Evolutionary conservation across 1,140 invertebrate genomes (phyloP), one percentile per base, ranked within the genome.

Genomic region (Asbolus verrucosus): DNA sequence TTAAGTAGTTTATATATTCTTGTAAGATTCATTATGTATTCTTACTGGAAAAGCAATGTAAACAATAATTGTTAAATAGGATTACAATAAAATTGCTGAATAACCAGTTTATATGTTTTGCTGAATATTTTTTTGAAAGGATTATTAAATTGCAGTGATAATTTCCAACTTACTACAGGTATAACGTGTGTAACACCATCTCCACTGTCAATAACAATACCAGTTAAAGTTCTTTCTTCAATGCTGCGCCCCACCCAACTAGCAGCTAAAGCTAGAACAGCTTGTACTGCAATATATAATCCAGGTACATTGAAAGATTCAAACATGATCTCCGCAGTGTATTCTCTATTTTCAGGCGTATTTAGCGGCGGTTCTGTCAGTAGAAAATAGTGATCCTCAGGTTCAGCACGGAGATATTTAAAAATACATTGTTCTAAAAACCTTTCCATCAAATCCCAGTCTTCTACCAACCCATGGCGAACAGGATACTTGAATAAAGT

Each of bases 151-250:
- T 36, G 6, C 2, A 36, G 11, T 36, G 5, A 6, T 8, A 36
- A 36, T 6, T 11, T 36, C 11, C 1, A 36, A 83, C 84, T 82
- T 86, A 95, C 92, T 76, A 99, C 98, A 75, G 98, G 98, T 83
- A 99, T 99, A 79, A 99, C 97, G 80, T 99, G 98, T 71, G 98
- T 99, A 11, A 99, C 98, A 79, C 98, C 98, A 86, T 99, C 98
- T 50, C 98, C 98, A 83, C 96, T 98, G 81, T 99, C 98, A 69
- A 99, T 94, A 33, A 99, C 98, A 76, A 98, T 94, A 43, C 97
- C 96, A 19, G 98, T 99, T 14, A 99, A 87, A 27, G 94, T 98
- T 75, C 97, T 88, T 76, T 98, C 94, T 30, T 94, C 91, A 13
- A 94, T 87, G 31, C 90, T 89, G 71, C 94, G 88, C 0, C 95